Percentiles rank a stretch among this genome's conserved stretches.
These are phyloP conservation scores for Hoplostethus mediterraneus DNA, from an alignment of 2,797 vertebrate species.

Conservation along the genomic window DNA sequence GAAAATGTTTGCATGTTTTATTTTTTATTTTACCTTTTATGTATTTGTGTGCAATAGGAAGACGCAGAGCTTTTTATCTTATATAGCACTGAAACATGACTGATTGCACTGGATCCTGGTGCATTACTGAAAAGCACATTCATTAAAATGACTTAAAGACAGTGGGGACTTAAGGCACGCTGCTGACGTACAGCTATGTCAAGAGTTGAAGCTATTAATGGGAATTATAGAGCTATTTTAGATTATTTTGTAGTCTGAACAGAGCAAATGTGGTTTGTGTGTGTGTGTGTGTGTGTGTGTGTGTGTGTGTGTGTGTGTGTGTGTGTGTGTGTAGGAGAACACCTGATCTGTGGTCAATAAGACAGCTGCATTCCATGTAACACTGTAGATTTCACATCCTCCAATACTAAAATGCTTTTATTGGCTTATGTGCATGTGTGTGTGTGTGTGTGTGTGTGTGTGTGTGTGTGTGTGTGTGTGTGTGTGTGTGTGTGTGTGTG, in stretches of 20 bases:
- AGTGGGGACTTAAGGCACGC: slow-evolving; percentile 32
- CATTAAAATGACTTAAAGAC: slow-evolving; percentile 39
- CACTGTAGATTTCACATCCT: too few relatives aligned
- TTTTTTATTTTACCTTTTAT: slow-evolving; percentile 14
- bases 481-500: slow-evolving; percentile 16
- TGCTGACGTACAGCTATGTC: slow-evolving; percentile 41
- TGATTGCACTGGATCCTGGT: slow-evolving; percentile 9
- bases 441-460: background rate
- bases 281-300: slow-evolving; percentile 7
- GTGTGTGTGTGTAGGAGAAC: background rate
- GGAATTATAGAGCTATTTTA: slow-evolving; percentile 18
- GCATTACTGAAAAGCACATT: slow-evolving; percentile 32
- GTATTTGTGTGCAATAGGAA: slow-evolving; percentile 4
- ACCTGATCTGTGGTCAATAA: too few relatives aligned
- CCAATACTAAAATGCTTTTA: too few relatives aligned
- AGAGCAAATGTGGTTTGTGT: slow-evolving; percentile 10
- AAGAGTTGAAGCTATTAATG: slow-evolving; percentile 35
- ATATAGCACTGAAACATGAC: slow-evolving; percentile 5
- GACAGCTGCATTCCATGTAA: too few relatives aligned
- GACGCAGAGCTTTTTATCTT: slow-evolving; percentile 9
- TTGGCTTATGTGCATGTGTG: background rate
- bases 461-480: slow-evolving; percentile 17
- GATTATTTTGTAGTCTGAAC: slow-evolving; percentile 30
- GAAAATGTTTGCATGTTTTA: slow-evolving; percentile 45
- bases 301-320: too few relatives aligned